Base-by-base conservation (phyloP, 2,888 invertebrate genomes). In the Amaurobius ferox region DNA sequence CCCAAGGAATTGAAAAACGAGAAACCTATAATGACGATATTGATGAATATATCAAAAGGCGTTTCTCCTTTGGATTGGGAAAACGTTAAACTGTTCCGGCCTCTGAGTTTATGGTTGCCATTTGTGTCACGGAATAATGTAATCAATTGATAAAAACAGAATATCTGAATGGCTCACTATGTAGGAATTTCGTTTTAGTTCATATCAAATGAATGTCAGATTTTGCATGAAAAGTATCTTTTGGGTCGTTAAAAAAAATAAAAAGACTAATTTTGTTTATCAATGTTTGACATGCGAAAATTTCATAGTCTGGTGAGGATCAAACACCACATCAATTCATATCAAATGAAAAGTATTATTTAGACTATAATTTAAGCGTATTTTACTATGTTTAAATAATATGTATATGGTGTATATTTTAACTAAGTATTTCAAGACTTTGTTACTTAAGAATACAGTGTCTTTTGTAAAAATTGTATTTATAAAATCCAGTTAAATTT, bases 21-120 rank as follows among this genome's bases (percentile, higher is more conserved):
- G 81, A 81, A 71, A 70, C 81, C 0, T 40, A 71, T 35, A 78
- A 77, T n/a, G 78, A 78, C 28, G 87, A 88, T 23, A 61, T 86
- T 23, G 88, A 88, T 29, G 88, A 88, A 28, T 88, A 85, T 66
- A 88, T 88, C 19, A 88, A 88, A 67, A 72, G 88, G 28, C 81
- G 88, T 30, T 88, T 87, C 48, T 85, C 87, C 1, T 88, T 88
- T 61, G 88, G 88, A 9, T 67, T 88, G 16, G 88, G 88, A n/a
- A n/a, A n/a, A 6, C 72, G 88, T n/a, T 74, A 71, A 6, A 86
- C 66, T 88, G 89, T 78, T 78, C 89, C 80, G 88, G 77, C 7
- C 35, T 19, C 6, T n/a, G 77, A 77, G n/a, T 72, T 77, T 19
- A 71, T 32, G 5, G 76, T 66, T 62, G n/a, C 61, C 19, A 44